Percentiles rank a stretch among this genome's conserved stretches.
phyloP scores from a whole-genome alignment of 2,888 invertebrate genomes.

The Andrena dorsata region DNA sequence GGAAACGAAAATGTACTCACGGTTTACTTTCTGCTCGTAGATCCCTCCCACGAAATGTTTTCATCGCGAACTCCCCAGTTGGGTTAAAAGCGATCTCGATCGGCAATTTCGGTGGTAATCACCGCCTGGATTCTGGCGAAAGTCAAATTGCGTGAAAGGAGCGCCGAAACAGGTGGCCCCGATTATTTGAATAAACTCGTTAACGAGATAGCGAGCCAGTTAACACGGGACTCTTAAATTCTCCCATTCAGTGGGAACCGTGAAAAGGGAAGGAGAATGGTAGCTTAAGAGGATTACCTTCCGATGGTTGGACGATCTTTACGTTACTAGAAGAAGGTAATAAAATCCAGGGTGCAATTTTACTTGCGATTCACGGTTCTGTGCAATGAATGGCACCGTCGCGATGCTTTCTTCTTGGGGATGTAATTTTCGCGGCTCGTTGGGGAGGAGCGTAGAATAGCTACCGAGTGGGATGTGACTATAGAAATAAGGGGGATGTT shows the following conservation, averaged over 20 bases:
- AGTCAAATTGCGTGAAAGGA: background rate
- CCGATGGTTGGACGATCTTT: background rate
- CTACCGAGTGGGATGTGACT: background rate
- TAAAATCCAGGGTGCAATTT: background rate
- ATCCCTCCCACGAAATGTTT: background rate
- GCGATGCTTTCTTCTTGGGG: background rate
- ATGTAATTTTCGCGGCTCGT: background rate
- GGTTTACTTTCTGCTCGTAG: background rate
- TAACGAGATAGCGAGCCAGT: slow-evolving; percentile 8
- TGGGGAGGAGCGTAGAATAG: background rate
- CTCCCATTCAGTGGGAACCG: background rate
- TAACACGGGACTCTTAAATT: background rate
- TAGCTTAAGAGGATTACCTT: slow-evolving; percentile 22
- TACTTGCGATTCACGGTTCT: background rate
- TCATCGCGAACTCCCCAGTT: no score
- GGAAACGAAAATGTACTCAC: background rate
- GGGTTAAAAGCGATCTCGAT: no score
- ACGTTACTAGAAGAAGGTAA: background rate
- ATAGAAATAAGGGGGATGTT: no score
- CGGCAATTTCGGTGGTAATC: background rate
- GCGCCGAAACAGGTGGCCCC: background rate
- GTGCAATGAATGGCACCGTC: background rate
- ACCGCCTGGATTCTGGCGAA: background rate
- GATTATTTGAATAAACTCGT: slow-evolving; percentile 12
- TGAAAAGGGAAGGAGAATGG: background rate